These are phyloP conservation scores for Oncorhynchus clarkii DNA, from an alignment of 2,113 vertebrate genomes.

Conservation along the genomic window DNA sequence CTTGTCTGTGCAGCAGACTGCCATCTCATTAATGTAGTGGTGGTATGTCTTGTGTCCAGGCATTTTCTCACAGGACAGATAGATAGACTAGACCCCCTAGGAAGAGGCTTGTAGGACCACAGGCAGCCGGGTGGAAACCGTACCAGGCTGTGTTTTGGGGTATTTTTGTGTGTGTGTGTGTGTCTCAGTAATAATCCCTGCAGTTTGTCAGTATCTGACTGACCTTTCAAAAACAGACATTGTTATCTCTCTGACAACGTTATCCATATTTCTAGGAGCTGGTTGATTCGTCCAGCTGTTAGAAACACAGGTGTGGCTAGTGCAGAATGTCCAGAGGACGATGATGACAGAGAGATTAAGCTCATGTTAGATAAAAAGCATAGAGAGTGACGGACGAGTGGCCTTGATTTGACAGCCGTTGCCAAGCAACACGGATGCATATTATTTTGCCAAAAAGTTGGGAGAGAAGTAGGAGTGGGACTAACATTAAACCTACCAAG, in stretches of 20 bases:
- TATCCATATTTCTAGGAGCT: not conserved
- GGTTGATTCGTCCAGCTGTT: not conserved
- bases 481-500: not conserved
- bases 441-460: not conserved
- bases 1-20: not conserved
- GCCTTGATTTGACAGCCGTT: conserved; percentile 8
- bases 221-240: not conserved
- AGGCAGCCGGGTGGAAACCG: conserved; percentile 3
- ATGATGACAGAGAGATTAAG: conserved; percentile 8
- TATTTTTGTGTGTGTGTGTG: conserved; percentile 12
- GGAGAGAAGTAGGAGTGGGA: not conserved
- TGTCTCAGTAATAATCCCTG: not conserved
- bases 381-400: not conserved
- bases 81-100: not conserved
- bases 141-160: not conserved
- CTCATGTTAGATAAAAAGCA: not conserved
- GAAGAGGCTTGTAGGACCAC: not conserved
- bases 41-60: not conserved
- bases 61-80: conserved; percentile 7
- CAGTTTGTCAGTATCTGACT: not conserved
- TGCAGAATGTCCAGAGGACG: not conserved
- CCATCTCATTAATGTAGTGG: not conserved
- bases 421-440: conserved; percentile 8
- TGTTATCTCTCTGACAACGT: not conserved
- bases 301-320: conserved; percentile 7